These are phyloP conservation scores for Etheostoma perlongum DNA, from an alignment of 2,797 vertebrate species.

Conservation along the genomic window DNA sequence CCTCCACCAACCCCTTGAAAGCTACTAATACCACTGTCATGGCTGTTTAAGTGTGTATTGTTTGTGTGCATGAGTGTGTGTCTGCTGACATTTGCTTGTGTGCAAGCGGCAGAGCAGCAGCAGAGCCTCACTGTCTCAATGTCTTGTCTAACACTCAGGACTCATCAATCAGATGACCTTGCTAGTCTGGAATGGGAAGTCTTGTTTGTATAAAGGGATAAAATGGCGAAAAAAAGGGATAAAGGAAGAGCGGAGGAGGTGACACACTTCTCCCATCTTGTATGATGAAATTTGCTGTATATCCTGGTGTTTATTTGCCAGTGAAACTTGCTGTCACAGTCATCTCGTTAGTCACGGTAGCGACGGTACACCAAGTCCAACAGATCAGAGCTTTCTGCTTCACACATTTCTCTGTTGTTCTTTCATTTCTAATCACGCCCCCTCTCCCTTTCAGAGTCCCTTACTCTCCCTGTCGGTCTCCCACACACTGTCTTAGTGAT, in stretches of 20 bases:
- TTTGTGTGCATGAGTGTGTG: slow-evolving; percentile 39
- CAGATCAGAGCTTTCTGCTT: slow-evolving; percentile 55
- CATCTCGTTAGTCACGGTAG: slow-evolving; percentile 67
- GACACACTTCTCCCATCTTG: slow-evolving; percentile 50
- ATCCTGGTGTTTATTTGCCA: slow-evolving; percentile 63
- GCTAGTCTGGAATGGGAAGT: slow-evolving; percentile 48
- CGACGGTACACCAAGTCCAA: slow-evolving; percentile 47
- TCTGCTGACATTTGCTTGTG: slow-evolving; percentile 46
- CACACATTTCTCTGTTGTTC: slow-evolving; percentile 53
- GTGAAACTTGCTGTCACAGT: slow-evolving; percentile 46
- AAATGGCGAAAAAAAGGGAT: slow-evolving; percentile 50
- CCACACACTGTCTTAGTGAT: slow-evolving; percentile 60
- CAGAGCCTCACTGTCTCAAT: background rate
- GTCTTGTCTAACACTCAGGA: slow-evolving; percentile 24
- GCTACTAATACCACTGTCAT: slow-evolving; percentile 74
- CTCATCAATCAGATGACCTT: slow-evolving; percentile 54
- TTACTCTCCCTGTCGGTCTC: slow-evolving; percentile 51
- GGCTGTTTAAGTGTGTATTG: slow-evolving; percentile 61
- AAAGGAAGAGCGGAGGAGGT: slow-evolving; percentile 55
- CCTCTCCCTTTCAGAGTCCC: slow-evolving; percentile 46
- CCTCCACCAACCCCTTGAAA: slow-evolving; percentile 63
- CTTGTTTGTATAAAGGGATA: slow-evolving; percentile 57
- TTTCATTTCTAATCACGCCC: slow-evolving; percentile 60
- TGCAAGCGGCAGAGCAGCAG: background rate
- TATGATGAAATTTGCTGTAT: slow-evolving; percentile 54